Percentiles rank a stretch among this genome's conserved stretches.
These are phyloP conservation scores for Drosophila aldrichi DNA, from an alignment of 2,888 invertebrate species.

Conservation along the genomic window DNA sequence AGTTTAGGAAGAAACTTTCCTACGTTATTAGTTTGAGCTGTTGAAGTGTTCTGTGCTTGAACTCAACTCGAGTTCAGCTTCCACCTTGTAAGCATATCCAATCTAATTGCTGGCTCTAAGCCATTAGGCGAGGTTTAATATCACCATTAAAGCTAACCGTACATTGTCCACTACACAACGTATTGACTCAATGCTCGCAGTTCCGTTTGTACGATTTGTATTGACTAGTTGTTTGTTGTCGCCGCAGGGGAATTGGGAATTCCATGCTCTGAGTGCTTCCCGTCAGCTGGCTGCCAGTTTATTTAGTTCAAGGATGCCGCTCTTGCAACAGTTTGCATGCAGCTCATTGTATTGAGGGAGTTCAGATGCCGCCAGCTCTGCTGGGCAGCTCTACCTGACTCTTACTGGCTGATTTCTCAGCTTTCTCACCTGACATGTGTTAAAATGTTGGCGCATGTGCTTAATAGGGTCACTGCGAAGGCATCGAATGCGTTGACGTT, in stretches of 20 bases:
- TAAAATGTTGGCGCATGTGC: conserved; percentile 26
- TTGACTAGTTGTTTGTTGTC: background rate
- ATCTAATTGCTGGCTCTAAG: background rate
- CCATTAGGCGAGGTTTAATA: background rate
- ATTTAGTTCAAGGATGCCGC: conserved; percentile 27
- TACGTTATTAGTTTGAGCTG: conserved; percentile 46
- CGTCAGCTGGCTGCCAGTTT: background rate
- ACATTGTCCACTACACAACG: background rate
- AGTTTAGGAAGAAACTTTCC: conserved; percentile 33
- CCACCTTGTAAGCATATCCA: background rate
- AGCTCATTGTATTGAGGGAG: conserved; percentile 29
- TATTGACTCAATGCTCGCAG: too few species aligned
- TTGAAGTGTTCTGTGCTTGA: conserved; percentile 9
- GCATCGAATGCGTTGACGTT: conserved; percentile 2
- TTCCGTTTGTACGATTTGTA: background rate
- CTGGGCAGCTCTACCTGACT: background rate
- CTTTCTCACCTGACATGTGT: conserved; percentile 37
- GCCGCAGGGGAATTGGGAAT: conserved; percentile 3
- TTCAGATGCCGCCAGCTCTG: background rate
- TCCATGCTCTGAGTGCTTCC: conserved; percentile 11
- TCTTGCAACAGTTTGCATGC: background rate
- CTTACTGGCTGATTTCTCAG: conserved; percentile 29
- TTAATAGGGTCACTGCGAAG: conserved; percentile 3
- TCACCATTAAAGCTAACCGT: background rate
- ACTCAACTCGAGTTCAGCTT: background rate